Evolutionary conservation across 2,797 vertebrate genomes (phyloP), one percentile per base, ranked within the genome.

Genomic region (Staurois parvus): DNA sequence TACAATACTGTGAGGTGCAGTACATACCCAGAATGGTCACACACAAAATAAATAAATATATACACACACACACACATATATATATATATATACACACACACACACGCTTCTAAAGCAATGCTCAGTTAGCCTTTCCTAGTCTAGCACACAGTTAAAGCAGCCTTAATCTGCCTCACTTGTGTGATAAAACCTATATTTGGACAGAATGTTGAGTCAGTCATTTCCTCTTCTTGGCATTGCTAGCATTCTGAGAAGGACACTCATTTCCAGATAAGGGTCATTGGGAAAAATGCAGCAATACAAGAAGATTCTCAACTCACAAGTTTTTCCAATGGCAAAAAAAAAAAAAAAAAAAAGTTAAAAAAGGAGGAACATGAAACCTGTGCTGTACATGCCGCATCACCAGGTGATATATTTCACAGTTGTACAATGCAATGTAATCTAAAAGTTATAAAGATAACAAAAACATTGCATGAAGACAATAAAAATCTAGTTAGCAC

Each of bases 251-350:
- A 81, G 68, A 59, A 72, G 45, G 48, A 72, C 68, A 21, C 66
- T 81, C 66, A 72, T 59, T 81, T 70, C 67, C 68, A 70, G 79
- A 72, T 72, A 81, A 72, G 77, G 64, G 59, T 68, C 64, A 79
- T 45, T 69, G 42, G 66, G 64, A 42, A 69, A 79, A 69, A 30
- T 21, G 66, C 64, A 68, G 28, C 77, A 45, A 45, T 68, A 79
- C 59, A 26, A n/a, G 59, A n/a, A 1, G n/a, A 52, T 3, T 2
- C 3, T 52, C 15, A 52, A 19, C 48, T 19, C 48, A 19, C 45
- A 48, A 17, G 15, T 48, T 42, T 2, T 59, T 24, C 52, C 24
- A 24, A 24, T 59, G 52, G 7, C 52, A 1, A 56, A 56, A 59
- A 24, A 19, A 59, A 7, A 2, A 19, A 59, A 21, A 56, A 21